Conservation (phyloP, 1,140 invertebrate species). For the Pogonognathellus flavescens region DNA sequence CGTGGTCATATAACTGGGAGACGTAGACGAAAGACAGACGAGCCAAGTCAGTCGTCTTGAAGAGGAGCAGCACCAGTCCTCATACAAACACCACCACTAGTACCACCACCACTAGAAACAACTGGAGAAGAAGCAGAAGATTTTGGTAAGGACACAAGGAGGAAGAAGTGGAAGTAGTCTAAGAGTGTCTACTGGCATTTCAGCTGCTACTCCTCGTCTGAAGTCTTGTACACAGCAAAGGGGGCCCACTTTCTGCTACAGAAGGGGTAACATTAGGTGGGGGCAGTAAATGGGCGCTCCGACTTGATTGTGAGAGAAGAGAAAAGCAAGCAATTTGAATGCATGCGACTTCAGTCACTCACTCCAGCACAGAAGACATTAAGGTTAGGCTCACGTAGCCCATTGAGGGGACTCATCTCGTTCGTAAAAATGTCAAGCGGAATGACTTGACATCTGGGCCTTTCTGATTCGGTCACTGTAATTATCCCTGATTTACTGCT, state of each 20-base stretch:
- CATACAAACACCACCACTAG: not conserved
- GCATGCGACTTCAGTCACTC: conserved; percentile 66
- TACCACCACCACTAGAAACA: not conserved
- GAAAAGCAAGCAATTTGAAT: conserved; percentile 67
- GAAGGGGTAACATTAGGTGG: conserved; percentile 62
- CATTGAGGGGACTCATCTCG: conserved; percentile 65
- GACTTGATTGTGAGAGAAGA: conserved; percentile 60
- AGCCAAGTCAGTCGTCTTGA: not conserved
- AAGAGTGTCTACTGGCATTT: not conserved
- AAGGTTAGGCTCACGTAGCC: conserved; percentile 65
- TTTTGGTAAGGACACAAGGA: not conserved
- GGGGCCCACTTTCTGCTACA: conserved; percentile 45
- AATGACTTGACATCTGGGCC: conserved; percentile 68
- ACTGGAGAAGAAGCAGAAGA: not conserved
- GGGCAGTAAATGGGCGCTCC: conserved; percentile 46
- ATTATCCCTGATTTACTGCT: conserved; percentile 67
- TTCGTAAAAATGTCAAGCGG: conserved; percentile 65
- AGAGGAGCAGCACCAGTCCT: not conserved
- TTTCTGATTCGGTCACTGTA: conserved; percentile 67
- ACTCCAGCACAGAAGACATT: conserved; percentile 58
- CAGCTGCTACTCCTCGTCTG: not conserved
- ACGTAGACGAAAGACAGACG: not conserved
- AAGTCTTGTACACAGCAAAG: not conserved
- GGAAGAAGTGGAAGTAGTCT: conserved; percentile 28
- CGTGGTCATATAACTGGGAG: conserved; percentile 1